Evolutionary conservation across 1,140 invertebrate genomes (phyloP), one percentile per base, ranked within the genome.

Genomic region (Venturia canescens): DNA sequence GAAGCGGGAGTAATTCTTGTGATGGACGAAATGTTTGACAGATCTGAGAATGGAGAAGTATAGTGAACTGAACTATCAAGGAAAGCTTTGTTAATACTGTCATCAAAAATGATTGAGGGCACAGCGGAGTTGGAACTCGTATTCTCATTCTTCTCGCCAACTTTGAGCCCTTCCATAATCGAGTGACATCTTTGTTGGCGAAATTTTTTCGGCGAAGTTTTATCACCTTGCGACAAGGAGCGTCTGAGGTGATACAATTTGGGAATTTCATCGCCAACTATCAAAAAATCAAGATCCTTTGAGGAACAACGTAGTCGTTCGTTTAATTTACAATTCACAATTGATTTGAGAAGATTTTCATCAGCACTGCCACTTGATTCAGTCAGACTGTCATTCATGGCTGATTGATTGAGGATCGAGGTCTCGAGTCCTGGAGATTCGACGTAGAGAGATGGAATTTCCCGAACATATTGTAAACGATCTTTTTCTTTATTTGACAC

Each of bases 381-480:
- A 11, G 86, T 84, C 6, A 91, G 82, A 0, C 84, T 86, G 78
- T 91, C 89, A 23, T 90, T 86, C 89, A 90, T 87, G 2, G 82
- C 76, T 11, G 89, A 89, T 1, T 84, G 79, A 78, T 87, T 87
- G 48, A 90, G 80, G 71, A 90, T 87, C 0, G 89, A 89, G 29
- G 81, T 81, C 57, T 89, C 80, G 63, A 71, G 57, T 16, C 66
- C 67, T 11, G 57, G 66, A 16, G 78, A 57, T 18, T 76, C 18
- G 1, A 82, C n/a, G 44, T n/a, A 63, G 5, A 79, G 69, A 16
- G 9, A 50, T 67, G 66, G 79, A 71, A 83, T 31, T 60, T n/a
- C 15, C 5, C 9, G 5, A 21, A 26, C 48, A 1, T 74, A 57
- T 4, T 16, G 29, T 18, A 29, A 15, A 1, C 7, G 1, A 18